A percentile compares a stretch with the other conserved stretches of the same genome.
These are phyloP conservation scores for Ophion slaviceki DNA, from an alignment of 2,888 invertebrate species.

Conservation along the genomic window DNA sequence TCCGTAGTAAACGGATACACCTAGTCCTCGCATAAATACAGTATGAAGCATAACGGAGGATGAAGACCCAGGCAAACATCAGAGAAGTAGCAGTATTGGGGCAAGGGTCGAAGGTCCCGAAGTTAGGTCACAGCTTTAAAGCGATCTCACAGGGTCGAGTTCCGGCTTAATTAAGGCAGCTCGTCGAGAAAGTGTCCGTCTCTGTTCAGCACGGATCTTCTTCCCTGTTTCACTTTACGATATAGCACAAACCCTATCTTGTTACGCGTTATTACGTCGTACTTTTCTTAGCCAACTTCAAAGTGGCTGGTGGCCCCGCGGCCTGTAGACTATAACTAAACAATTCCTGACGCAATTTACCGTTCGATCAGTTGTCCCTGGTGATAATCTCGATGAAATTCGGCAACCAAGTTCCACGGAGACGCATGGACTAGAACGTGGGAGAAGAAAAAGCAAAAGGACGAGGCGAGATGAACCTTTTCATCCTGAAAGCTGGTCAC, in stretches of 20 bases:
- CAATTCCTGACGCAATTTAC: constrained; percentile 52
- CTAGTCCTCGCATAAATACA: not conserved
- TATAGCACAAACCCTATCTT: not conserved
- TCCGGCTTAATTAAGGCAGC: constrained; percentile 47
- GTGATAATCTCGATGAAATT: constrained; percentile 32
- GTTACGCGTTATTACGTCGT: not conserved
- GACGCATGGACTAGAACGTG: constrained; percentile 10
- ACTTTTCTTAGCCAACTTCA: constrained; percentile 7
- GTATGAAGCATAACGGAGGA: not conserved
- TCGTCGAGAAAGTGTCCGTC: constrained; percentile 17
- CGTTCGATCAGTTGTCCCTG: constrained; percentile 63
- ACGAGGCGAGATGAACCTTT: constrained; percentile 22
- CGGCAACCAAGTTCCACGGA: constrained; percentile 2
- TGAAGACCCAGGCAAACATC: not conserved
- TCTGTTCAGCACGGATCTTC: not conserved
- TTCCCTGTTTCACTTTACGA: not conserved
- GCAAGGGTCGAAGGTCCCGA: constrained; percentile 20
- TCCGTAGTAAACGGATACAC: not conserved
- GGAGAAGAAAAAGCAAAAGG: not conserved
- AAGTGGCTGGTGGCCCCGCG: not conserved
- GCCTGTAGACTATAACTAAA: not conserved
- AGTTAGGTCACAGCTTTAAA: constrained; percentile 23
- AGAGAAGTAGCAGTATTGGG: constrained; percentile 1
- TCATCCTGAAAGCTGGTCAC: constrained; percentile 5
- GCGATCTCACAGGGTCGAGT: constrained; percentile 25